A percentile compares a stretch with the other conserved stretches of the same genome.
Evolutionary conservation across 2,888 invertebrate species (phyloP).

Genomic region (Liposcelis brunnea): DNA sequence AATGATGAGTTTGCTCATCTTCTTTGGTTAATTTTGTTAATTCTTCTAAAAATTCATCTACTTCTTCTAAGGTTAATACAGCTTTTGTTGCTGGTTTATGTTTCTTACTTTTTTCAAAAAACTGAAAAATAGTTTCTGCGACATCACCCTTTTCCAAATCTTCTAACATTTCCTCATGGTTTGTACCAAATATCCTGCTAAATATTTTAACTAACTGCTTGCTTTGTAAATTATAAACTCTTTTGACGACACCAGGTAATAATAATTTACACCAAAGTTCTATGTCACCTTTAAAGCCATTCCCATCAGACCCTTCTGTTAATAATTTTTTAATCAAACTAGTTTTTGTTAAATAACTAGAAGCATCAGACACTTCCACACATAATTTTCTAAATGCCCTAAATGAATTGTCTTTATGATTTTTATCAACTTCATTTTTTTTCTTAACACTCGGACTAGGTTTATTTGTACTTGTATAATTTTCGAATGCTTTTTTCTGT

Average conservation of each 20-base stretch:
- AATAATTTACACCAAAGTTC: slow-evolving; percentile 65
- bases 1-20: slow-evolving; percentile 65
- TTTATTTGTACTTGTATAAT: slow-evolving; percentile 5
- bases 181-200: slow-evolving; percentile 54
- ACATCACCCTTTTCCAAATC: slow-evolving; percentile 82
- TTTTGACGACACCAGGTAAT: slow-evolving; percentile 63
- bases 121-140: slow-evolving; percentile 64
- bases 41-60: slow-evolving; percentile 56
- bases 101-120: slow-evolving; percentile 47
- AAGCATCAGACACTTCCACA: slow-evolving; percentile 54
- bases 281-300: slow-evolving; percentile 57
- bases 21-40: slow-evolving; percentile 65
- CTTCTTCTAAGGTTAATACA: slow-evolving; percentile 50
- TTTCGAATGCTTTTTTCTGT: slow-evolving; percentile 12
- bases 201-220: slow-evolving; percentile 82
- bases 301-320: slow-evolving; percentile 31
- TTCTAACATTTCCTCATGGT: slow-evolving; percentile 65
- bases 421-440: neutral
- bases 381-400: slow-evolving; percentile 61
- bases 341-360: slow-evolving; percentile 69
- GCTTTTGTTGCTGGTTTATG: slow-evolving; percentile 47
- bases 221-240: slow-evolving; percentile 82
- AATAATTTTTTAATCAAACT: slow-evolving; percentile 50
- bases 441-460: slow-evolving; percentile 9
- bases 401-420: slow-evolving; percentile 49